phyloP scores from a whole-genome alignment of 92 coral and sea anemone genomes.

The Paragorgia papillata region DNA sequence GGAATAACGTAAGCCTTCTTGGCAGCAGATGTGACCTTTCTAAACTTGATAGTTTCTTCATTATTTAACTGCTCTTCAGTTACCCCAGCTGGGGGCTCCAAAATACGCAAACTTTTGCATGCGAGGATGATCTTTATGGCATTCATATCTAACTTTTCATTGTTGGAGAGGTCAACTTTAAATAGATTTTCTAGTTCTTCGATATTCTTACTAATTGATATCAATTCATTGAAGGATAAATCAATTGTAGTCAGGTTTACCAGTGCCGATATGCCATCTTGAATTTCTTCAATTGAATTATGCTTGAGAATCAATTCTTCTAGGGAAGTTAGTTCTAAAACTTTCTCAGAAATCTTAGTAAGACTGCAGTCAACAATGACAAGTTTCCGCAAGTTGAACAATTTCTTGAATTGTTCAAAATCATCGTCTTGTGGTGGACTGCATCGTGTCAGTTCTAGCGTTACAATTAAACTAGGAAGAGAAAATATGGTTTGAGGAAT shows the following conservation, averaged over 20 bases:
- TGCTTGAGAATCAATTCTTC: conserved; percentile 48
- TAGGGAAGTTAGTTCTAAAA: conserved; percentile 40
- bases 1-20: conserved; percentile 47
- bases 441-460: conserved; percentile 42
- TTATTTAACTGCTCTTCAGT: no score
- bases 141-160: no score
- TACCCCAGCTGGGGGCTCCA: no score
- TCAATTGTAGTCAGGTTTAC: no score
- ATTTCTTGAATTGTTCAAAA: background rate
- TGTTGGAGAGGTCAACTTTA: no score
- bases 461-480: conserved; percentile 40
- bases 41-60: no score
- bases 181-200: no score
- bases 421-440: background rate
- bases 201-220: no score
- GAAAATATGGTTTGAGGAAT: conserved; percentile 61
- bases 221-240: no score
- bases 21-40: no score
- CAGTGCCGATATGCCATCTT: background rate
- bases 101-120: no score
- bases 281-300: conserved; percentile 46
- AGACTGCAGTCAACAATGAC: conserved; percentile 44
- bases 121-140: no score
- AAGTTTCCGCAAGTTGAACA: background rate
- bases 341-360: conserved; percentile 42